Base-by-base conservation (phyloP, 2,888 invertebrate genomes). In the Apotomis turbidana region DNA sequence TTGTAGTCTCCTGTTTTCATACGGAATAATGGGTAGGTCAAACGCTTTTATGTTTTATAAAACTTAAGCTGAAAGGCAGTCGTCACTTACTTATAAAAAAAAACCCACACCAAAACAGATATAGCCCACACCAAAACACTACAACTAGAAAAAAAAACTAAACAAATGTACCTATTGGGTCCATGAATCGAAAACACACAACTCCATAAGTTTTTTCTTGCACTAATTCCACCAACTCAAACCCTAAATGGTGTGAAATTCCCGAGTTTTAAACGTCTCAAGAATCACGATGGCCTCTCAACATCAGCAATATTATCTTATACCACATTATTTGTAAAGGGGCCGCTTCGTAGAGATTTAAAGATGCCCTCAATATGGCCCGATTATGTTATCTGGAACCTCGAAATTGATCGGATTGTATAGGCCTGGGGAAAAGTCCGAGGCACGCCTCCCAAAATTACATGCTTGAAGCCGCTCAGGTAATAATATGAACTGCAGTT, bases 371-470 rank as follows among this genome's bases (percentile, higher is more conserved):
- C 84, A 85, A 86, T 89, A 81, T 80, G 49, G 77, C 78, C 80
- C 77, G 77, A 82, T 78, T 80, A 80, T 78, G 76, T 83, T 88
- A 89, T 88, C 86, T 74, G 84, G 85, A 87, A 88, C 88, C 87
- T 85, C 78, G 82, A 84, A 81, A 86, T 85, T 84, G 83, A 87
- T 87, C 85, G 84, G 85, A 84, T 88, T 86, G 84, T 83, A 83
- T 77, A 77, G 76, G 74, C 77, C 75, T 71, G 76, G 75, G 78
- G 78, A 79, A 76, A 77, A 74, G 81, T 83, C 81, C 71, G 79
- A 74, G 76, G 75, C 83, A 86, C 88, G 87, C 88, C 88, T 78
- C 66, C 80, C 73, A 76, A 87, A 87, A 89, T 89, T 90, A 87
- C 75, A 88, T 75, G 79, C 77, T 76, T 74, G 67, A 49, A 64